Conservation (phyloP, 2,888 invertebrate genomes). For the Ennomos quercinarius region DNA sequence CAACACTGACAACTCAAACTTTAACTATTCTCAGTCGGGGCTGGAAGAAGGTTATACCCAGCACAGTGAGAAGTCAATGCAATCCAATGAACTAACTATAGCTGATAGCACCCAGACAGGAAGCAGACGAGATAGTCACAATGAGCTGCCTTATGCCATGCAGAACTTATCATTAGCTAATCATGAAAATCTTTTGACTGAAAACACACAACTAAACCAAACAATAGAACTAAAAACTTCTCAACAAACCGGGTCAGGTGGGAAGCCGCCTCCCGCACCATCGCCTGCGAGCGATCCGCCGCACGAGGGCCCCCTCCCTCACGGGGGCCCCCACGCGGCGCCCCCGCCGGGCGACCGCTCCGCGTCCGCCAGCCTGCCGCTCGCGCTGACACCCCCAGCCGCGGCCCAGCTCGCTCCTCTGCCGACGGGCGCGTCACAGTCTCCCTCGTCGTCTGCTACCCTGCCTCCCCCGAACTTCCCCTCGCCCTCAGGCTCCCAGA, state of each 20-base stretch:
- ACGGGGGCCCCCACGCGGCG: constrained; percentile 7
- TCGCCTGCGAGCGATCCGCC: constrained; percentile 49
- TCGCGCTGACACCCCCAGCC: constrained; percentile 19
- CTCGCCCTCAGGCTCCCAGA: constrained; percentile 57
- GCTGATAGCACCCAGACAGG: constrained; percentile 50
- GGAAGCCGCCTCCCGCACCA: constrained; percentile 44
- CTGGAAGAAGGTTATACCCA: constrained; percentile 60
- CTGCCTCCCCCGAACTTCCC: constrained; percentile 58
- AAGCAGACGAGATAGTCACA: constrained; percentile 59
- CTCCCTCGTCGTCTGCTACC: constrained; percentile 32
- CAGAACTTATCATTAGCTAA: constrained; percentile 71
- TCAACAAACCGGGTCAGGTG: constrained; percentile 42
- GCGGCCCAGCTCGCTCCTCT: neutral
- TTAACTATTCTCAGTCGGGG: constrained; percentile 66
- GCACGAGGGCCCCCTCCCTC: neutral
- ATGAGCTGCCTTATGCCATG: constrained; percentile 66
- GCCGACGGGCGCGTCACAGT: constrained; percentile 25
- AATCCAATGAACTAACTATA: constrained; percentile 56
- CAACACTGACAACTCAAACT: constrained; percentile 71
- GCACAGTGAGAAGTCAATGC: constrained; percentile 65
- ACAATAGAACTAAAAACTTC: constrained; percentile 36
- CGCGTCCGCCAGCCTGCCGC: constrained; percentile 19
- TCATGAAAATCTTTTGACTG: constrained; percentile 55
- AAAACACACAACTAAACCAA: constrained; percentile 38
- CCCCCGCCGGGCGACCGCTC: constrained; percentile 25